Evolutionary conservation across 2,797 vertebrate species (phyloP).

Genomic region (Petrocephalus sullivani): DNA sequence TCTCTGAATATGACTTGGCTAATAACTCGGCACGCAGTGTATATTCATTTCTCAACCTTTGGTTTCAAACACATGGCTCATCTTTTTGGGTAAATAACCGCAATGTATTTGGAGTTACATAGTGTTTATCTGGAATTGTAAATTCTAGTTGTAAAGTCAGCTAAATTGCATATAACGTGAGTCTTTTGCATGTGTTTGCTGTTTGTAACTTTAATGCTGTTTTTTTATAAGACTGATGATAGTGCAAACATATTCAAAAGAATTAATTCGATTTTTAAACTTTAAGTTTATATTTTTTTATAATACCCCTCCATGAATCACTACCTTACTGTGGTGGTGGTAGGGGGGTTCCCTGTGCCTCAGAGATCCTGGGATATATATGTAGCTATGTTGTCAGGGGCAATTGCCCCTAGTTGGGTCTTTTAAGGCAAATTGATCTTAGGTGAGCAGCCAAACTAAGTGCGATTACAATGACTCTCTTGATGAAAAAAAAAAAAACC

Average conservation of each 20-base stretch:
- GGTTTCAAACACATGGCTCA: neutral
- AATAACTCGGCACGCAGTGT: neutral
- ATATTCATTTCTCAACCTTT: neutral
- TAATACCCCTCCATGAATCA: neutral
- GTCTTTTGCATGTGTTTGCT: neutral
- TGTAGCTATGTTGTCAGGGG: neutral
- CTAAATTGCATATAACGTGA: neutral
- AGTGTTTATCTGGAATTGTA: neutral
- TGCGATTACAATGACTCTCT: no score
- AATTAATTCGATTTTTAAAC: neutral
- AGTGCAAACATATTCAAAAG: neutral
- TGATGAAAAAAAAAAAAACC: neutral
- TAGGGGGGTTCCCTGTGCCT: neutral
- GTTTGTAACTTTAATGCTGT: neutral
- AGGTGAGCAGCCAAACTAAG: neutral
- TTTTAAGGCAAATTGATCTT: neutral
- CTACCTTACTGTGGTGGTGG: neutral
- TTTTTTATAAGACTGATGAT: neutral
- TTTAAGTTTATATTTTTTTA: neutral
- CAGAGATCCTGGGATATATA: neutral
- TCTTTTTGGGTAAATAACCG: neutral
- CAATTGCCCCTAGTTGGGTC: neutral
- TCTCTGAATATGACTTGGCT: no score
- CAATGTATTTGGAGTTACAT: neutral
- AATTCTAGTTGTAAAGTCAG: neutral